Evolutionary conservation across 2,888 invertebrate genomes (phyloP).

Genomic region (Augiades crinisus): DNA sequence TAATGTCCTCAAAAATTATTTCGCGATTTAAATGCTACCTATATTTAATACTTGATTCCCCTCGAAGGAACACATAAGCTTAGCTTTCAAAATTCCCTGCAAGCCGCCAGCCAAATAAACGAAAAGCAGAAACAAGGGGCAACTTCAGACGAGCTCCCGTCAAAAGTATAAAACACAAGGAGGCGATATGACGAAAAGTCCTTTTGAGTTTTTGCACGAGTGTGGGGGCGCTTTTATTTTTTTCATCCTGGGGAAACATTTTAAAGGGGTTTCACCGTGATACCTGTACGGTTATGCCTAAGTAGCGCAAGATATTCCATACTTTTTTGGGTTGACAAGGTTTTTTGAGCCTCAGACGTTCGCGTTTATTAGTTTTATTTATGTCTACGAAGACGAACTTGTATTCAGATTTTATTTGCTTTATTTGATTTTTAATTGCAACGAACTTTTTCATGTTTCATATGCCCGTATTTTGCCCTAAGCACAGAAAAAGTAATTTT

Average conservation of each 20-base stretch:
- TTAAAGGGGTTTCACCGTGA: slow-evolving; percentile 1
- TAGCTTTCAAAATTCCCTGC: slow-evolving; percentile 8
- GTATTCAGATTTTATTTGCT: too few relatives aligned
- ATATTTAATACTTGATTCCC: not conserved
- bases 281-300: not conserved
- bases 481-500: too few relatives aligned
- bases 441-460: too few relatives aligned
- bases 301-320: too few relatives aligned
- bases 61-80: slow-evolving; percentile 5
- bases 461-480: too few relatives aligned
- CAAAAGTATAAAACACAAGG: slow-evolving; percentile 23
- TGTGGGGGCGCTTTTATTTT: slow-evolving; percentile 1
- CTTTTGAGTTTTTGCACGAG: slow-evolving; percentile 11
- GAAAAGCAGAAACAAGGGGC: slow-evolving; percentile 23
- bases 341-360: not conserved
- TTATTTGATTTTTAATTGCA: too few relatives aligned
- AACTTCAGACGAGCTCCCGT: slow-evolving; percentile 21
- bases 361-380: too few relatives aligned
- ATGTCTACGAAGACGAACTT: too few relatives aligned
- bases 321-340: too few relatives aligned
- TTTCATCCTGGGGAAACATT: slow-evolving; percentile 15
- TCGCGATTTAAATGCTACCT: too few relatives aligned
- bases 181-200: slow-evolving; percentile 22
- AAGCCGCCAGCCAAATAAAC: slow-evolving; percentile 21
- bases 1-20: too few relatives aligned